Evolutionary conservation across 2,113 vertebrate species (phyloP).

Genomic region (Etheostoma cragini): DNA sequence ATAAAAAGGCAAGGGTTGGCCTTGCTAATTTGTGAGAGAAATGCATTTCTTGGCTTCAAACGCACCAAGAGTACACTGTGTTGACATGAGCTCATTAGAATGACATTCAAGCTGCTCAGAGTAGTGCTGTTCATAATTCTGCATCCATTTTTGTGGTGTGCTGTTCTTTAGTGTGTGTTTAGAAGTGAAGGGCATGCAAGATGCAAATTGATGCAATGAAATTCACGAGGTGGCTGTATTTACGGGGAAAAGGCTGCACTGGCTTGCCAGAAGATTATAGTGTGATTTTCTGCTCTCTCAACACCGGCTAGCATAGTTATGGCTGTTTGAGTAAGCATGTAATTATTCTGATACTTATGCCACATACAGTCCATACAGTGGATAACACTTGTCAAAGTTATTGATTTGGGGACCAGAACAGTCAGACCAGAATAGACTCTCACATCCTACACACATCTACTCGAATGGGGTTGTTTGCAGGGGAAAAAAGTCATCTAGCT

Average conservation of each 20-base stretch:
- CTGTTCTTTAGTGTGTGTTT: slow-evolving; percentile 26
- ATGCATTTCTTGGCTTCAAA: slow-evolving; percentile 22
- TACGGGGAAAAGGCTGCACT: slow-evolving; percentile 47
- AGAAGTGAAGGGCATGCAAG: slow-evolving; percentile 25
- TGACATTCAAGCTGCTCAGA: slow-evolving; percentile 15
- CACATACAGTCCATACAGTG: slow-evolving; percentile 4
- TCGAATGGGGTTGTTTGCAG: neutral
- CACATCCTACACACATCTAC: neutral
- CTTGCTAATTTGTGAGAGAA: neutral
- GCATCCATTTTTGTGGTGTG: slow-evolving; percentile 32
- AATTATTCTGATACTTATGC: slow-evolving; percentile 36
- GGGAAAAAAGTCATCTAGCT: neutral
- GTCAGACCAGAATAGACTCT: neutral
- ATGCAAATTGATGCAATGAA: slow-evolving; percentile 48
- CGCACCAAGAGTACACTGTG: neutral
- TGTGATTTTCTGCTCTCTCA: slow-evolving; percentile 35
- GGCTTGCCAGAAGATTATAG: slow-evolving; percentile 39
- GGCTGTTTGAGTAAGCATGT: slow-evolving; percentile 8
- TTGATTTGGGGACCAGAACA: neutral
- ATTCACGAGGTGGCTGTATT: slow-evolving; percentile 60
- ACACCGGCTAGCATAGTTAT: slow-evolving; percentile 19
- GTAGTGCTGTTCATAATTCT: slow-evolving; percentile 6
- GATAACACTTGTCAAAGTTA: slow-evolving; percentile 23
- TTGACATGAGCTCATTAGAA: slow-evolving; percentile 26
- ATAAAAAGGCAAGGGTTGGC: neutral